These are phyloP conservation scores for Lates japonicus DNA, from an alignment of 2,797 vertebrate species.

Conservation along the genomic window DNA sequence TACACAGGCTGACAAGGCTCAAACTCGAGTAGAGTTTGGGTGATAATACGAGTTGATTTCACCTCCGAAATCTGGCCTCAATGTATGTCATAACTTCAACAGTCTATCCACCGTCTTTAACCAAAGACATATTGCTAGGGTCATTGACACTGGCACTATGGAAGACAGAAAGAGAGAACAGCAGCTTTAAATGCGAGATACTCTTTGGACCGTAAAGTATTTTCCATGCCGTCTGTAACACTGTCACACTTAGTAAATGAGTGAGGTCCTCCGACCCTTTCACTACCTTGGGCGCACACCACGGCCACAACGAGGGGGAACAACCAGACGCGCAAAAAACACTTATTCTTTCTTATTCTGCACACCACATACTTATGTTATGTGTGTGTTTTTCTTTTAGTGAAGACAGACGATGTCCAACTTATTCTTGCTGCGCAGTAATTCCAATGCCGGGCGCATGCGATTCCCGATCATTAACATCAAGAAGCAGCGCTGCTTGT, in stretches of 20 bases:
- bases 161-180: slow-evolving; percentile 23
- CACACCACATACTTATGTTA: slow-evolving; percentile 89
- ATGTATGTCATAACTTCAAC: slow-evolving; percentile 98
- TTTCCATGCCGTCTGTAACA: slow-evolving; percentile 60
- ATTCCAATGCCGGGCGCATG: slow-evolving; percentile 98
- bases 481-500: slow-evolving; percentile 87
- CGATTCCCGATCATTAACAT: slow-evolving; percentile 95
- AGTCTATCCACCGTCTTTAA: slow-evolving; percentile 99
- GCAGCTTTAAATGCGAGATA: slow-evolving; percentile 41
- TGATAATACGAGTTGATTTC: slow-evolving; percentile 84
- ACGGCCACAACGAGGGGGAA: slow-evolving; percentile 90
- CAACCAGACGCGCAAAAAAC: slow-evolving; percentile 90
- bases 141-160: slow-evolving; percentile 90
- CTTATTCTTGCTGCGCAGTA: slow-evolving; percentile 99
- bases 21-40: slow-evolving; percentile 53
- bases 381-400: slow-evolving; percentile 79
- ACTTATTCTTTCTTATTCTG: slow-evolving; percentile 90
- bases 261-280: slow-evolving; percentile 59
- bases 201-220: slow-evolving; percentile 66
- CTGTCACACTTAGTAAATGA: slow-evolving; percentile 70
- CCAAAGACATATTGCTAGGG: slow-evolving; percentile 98
- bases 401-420: slow-evolving; percentile 94
- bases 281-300: slow-evolving; percentile 95
- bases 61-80: slow-evolving; percentile 99
- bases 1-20: slow-evolving; percentile 63